Evolutionary conservation across 2,797 vertebrate genomes (phyloP).

Genomic region (Sylvilagus floridanus): DNA sequence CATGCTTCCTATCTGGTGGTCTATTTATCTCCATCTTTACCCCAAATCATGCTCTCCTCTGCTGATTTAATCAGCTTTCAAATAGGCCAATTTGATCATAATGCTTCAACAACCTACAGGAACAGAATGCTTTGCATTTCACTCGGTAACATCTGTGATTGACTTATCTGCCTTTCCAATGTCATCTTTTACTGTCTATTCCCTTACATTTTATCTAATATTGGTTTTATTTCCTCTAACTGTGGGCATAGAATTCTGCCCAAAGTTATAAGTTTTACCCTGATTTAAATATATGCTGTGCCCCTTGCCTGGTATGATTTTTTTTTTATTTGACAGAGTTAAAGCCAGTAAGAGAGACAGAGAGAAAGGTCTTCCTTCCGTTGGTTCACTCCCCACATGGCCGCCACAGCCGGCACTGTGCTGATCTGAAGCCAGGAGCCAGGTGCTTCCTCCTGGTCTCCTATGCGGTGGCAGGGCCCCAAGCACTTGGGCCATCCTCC

Average conservation of each 20-base stretch:
- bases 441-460: no score
- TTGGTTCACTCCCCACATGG: no score
- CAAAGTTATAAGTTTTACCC: background rate
- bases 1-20: background rate
- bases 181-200: background rate
- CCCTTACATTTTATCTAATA: background rate
- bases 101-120: background rate
- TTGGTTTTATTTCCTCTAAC: background rate
- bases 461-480: no score
- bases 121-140: background rate
- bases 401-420: no score
- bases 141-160: background rate
- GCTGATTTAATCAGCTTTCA: background rate
- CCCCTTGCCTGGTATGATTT: background rate
- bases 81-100: background rate
- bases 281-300: background rate
- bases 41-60: background rate
- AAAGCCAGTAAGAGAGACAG: no score
- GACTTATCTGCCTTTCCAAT: background rate
- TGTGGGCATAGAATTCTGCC: background rate
- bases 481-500: no score
- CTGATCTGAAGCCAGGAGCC: no score
- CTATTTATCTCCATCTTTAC: background rate
- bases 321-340: no score
- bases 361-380: no score